Base-by-base conservation (phyloP, 1,140 invertebrate genomes). In the Pectinophora gossypiella region DNA sequence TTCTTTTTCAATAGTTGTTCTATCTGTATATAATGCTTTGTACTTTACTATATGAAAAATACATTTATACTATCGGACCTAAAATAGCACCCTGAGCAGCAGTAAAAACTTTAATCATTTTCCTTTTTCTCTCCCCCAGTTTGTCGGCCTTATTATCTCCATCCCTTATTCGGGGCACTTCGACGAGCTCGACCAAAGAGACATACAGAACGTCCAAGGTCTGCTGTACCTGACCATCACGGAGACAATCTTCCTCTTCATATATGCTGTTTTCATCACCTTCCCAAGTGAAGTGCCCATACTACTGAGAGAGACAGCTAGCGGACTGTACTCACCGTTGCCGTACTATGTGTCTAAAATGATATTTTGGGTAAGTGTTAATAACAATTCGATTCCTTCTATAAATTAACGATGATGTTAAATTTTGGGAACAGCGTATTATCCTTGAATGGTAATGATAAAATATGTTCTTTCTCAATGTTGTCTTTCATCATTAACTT, bases 301-400 rank as follows among this genome's bases (percentile, higher is more conserved):
- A 43, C 72, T 94, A 19, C 69, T 94, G 4, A 66, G 92, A 64
- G 93, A 94, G 62, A 90, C 93, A 32, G 90, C 91, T n/a, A 91
- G 89, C 65, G 91, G 90, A 16, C 68, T 94, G 3, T 94, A 94
- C 56, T 72, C 90, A 7, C 89, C 91, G 0, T 83, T 89, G 18
- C 90, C 92, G 0, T 94, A 93, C 77, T 94, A 94, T 74, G 51
- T 93, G 35, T 92, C 92, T n/a, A 94, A 94, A 88, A 89, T 93
- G 67, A 69, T 92, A 59, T 89, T 92, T 61, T 84, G 92, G 90
- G 93, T 94, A 88, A 90, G 88, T 81, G n/a, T n/a, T n/a, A n/a
- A n/a, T n/a, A n/a, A n/a, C n/a, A n/a, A n/a, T n/a, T n/a, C n/a
- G n/a, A n/a, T n/a, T n/a, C n/a, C n/a, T n/a, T n/a, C n/a, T n/a